Percentiles rank a stretch among this genome's conserved stretches.
phyloP scores from a whole-genome alignment of 2,888 invertebrate genomes.

The Nemoura dubitans region DNA sequence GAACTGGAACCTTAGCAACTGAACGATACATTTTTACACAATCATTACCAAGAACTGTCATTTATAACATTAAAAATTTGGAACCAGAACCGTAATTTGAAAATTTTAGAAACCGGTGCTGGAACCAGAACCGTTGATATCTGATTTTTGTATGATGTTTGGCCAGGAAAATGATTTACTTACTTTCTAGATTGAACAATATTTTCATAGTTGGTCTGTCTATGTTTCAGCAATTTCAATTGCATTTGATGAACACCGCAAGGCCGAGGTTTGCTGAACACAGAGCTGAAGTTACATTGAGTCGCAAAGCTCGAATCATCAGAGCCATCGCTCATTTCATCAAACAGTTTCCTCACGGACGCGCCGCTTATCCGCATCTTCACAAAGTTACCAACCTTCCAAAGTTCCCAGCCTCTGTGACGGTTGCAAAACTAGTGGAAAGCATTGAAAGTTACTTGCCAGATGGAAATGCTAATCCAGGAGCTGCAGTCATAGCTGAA shows the following conservation, averaged over 20 bases:
- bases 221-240: neutral
- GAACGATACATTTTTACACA: too few species aligned
- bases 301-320: neutral
- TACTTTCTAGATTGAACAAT: too few species aligned
- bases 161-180: neutral
- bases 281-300: neutral
- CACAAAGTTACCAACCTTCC: neutral
- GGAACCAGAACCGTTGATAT: too few species aligned
- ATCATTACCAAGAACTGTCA: too few species aligned
- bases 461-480: neutral
- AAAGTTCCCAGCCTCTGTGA: neutral
- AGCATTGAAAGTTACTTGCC: conserved; percentile 3
- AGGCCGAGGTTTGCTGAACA: too few species aligned
- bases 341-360: neutral
- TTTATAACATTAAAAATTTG: too few species aligned
- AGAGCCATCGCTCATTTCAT: neutral
- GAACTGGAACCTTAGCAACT: too few species aligned
- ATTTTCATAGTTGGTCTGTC: neutral
- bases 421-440: neutral
- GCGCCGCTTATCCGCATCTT: neutral
- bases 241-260: neutral
- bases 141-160: neutral
- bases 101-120: too few species aligned
- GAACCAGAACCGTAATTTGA: too few species aligned
- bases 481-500: neutral